phyloP scores from a whole-genome alignment of 1,140 invertebrate genomes.

The Amyelois transitella region DNA sequence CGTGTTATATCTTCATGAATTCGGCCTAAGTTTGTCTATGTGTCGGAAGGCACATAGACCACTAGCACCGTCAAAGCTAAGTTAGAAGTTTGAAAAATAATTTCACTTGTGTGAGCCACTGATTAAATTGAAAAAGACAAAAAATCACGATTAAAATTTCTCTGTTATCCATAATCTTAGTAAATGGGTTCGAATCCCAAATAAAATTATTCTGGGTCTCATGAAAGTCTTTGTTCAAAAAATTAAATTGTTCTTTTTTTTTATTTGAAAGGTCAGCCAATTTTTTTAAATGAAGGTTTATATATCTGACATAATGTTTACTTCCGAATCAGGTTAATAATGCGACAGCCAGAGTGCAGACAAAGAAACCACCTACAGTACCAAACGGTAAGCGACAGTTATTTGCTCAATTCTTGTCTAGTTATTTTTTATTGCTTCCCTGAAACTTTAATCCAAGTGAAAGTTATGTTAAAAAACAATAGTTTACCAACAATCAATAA shows the following conservation, averaged over 20 bases:
- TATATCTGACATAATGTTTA: constrained; percentile 39
- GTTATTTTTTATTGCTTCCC: background rate
- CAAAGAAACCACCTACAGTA: constrained; percentile 95
- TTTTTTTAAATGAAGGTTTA: constrained; percentile 5
- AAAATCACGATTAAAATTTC: too few relatives aligned
- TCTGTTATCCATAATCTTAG: background rate
- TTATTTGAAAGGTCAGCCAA: constrained; percentile 4
- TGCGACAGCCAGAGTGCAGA: constrained; percentile 97
- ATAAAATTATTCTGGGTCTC: background rate
- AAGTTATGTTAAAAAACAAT: background rate
- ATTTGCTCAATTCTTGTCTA: constrained; percentile 22
- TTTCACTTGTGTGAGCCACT: too few relatives aligned
- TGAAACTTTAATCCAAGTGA: too few relatives aligned
- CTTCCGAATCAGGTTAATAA: constrained; percentile 91
- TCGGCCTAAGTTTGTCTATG: too few relatives aligned
- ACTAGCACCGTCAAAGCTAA: too few relatives aligned
- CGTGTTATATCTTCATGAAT: too few relatives aligned
- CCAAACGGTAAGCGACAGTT: constrained; percentile 87
- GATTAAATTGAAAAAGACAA: too few relatives aligned
- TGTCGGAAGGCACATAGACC: too few relatives aligned
- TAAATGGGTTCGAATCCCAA: constrained; percentile 20
- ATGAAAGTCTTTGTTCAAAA: background rate
- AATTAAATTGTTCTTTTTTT: background rate
- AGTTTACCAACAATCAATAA: background rate
- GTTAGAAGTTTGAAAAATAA: too few relatives aligned